Base-by-base conservation (phyloP, 2,113 vertebrate genomes). In the Corythornis madagascariensis region DNA sequence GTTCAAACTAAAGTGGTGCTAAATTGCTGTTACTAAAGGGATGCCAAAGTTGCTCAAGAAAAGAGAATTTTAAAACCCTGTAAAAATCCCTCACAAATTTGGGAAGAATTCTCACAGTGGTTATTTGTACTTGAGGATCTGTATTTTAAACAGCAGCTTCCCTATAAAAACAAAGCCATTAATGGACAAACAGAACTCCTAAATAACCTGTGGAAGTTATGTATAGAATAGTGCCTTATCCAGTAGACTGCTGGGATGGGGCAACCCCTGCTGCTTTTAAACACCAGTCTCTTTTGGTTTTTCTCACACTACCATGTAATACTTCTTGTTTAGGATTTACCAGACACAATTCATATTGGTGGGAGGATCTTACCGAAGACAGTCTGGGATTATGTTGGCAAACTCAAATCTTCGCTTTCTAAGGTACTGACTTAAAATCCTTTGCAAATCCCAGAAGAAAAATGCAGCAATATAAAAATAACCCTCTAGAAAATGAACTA, bases 331-430 rank as follows among this genome's bases (percentile, higher is more conserved):
- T 96, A 99, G 99, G 99, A 99, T 96, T 97, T 99, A 79, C 99
- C 99, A 43, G 99, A 99, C 95, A 99, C 98, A 21, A 98, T 99
- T 93, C 98, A 99, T 79, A 98, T 99, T 31, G 99, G 99, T 57
- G 99, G 99, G 77, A 98, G 99, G 93, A 99, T 99, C 88, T 97
- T 98, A 70, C 99, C 99, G 64, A 97, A 99, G 97, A 99, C 99
- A 11, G 99, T 99, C 55, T 99, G 99, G 99, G 99, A 99, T 94
- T 99, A 99, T 94, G 98, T 99, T 81, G 98, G 98, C 91, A 99
- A 99, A 96, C 98, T 99, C 61, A 99, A 98, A 95, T 99, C 98
- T 71, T 99, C 99, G 10, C 79, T 98, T 70, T 98, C 99, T 85
- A 99, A 99, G 99, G 99, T 98, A 98, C 56, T 94, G 48, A 80